Percentiles rank a stretch among this genome's conserved stretches.
These are phyloP conservation scores for Cirrhinus mrigala DNA, from an alignment of 2,797 vertebrate genomes.

Conservation along the genomic window DNA sequence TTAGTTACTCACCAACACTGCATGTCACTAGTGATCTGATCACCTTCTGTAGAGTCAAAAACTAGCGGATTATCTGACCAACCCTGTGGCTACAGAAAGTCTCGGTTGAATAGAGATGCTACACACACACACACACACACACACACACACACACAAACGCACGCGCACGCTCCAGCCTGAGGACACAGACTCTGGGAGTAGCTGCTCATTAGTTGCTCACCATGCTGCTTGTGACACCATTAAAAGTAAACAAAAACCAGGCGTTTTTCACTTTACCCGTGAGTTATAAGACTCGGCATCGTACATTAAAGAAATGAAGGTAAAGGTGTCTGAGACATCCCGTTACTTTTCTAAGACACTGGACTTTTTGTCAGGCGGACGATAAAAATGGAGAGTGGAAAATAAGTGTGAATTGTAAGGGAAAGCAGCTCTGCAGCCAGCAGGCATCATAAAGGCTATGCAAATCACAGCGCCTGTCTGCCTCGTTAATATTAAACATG, in stretches of 20 bases:
- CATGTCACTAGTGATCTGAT: constrained; percentile 9
- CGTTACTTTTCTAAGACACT: not conserved
- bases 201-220: constrained; percentile 17
- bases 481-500: constrained; percentile 85
- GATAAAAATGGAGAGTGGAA: not conserved
- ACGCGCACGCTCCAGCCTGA: not conserved
- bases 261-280: not conserved
- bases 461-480: constrained; percentile 80
- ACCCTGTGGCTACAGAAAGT: not conserved
- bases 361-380: not conserved
- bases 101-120: not conserved
- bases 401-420: not conserved
- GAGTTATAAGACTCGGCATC: not conserved
- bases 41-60: constrained; percentile 9
- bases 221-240: constrained; percentile 18
- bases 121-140: not conserved
- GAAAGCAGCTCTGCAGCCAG: constrained; percentile 61
- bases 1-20: not conserved
- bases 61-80: constrained; percentile 19
- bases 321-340: not conserved
- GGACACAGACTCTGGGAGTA: constrained; percentile 9
- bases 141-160: not conserved
- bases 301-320: not conserved
- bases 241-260: constrained; percentile 11
- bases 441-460: constrained; percentile 76